Percentiles rank a stretch among this genome's conserved stretches.
Evolutionary conservation across 2,113 vertebrate genomes (phyloP).

Genomic region (Chaetodon auriga): DNA sequence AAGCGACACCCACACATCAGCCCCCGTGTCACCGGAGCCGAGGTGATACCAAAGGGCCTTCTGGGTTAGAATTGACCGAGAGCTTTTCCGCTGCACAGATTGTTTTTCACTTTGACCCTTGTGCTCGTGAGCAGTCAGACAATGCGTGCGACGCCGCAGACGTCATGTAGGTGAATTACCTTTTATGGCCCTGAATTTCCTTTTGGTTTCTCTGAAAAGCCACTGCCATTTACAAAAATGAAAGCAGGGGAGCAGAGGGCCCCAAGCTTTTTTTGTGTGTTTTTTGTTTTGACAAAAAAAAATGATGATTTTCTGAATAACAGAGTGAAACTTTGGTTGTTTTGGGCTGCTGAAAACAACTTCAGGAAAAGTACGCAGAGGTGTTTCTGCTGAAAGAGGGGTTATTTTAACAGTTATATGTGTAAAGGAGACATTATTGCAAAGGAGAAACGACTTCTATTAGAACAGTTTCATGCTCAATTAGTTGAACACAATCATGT

Average conservation of each 20-base stretch:
- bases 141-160: slow-evolving; percentile 27
- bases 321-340: neutral
- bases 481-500: neutral
- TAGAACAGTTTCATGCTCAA: neutral
- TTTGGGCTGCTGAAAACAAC: neutral
- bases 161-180: slow-evolving; percentile 50
- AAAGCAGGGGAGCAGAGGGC: slow-evolving; percentile 22
- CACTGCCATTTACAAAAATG: slow-evolving; percentile 30
- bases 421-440: neutral
- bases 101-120: slow-evolving; percentile 78
- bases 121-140: slow-evolving; percentile 36
- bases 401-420: neutral
- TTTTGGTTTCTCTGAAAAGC: slow-evolving; percentile 52
- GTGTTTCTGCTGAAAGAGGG: neutral
- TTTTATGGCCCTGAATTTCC: slow-evolving; percentile 30
- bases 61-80: slow-evolving; percentile 64
- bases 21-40: slow-evolving; percentile 67
- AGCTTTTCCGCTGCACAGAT: slow-evolving; percentile 74
- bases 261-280: neutral
- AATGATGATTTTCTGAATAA: slow-evolving; percentile 26
- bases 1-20: slow-evolving; percentile 72
- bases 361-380: neutral
- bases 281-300: slow-evolving; percentile 43
- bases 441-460: neutral
- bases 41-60: slow-evolving; percentile 58